Evolutionary conservation across 2,113 vertebrate species (phyloP), one percentile per base, ranked within the genome.

Genomic region (Dinomys branickii): DNA sequence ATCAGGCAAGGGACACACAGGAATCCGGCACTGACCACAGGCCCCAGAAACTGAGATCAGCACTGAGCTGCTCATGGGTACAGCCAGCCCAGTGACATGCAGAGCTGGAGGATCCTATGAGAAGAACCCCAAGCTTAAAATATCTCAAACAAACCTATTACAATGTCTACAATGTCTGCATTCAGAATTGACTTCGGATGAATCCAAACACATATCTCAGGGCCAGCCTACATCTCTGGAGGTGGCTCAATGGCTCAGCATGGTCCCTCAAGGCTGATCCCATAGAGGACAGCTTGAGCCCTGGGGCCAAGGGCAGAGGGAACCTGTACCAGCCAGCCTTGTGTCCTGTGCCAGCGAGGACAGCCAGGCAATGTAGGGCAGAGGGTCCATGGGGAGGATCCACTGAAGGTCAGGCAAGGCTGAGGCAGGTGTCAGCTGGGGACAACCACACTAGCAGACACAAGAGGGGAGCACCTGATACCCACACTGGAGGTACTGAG

Each of bases 71-170:
- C 69, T 1, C n/a, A 26, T 4, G 20, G 28, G 24, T 16, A 90
- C 35, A 83, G 5, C 1, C 89, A 3, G 41, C 54, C 35, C 26
- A 28, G 61, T 22, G 50, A 58, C n/a, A 71, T 12, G 50, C 35
- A 63, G n/a, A 38, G 73, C 24, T 50, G 2, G 67, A 69, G 6
- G 28, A 67, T 26, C 26, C 63, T 78, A 11, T 4, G 50, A 69
- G 94, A 85, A 85, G 80, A 85, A 50, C 35, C 52, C 63, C 11
- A 73, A 69, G 58, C 71, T 94, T 52, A 38, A 87, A 88, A 90
- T 69, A 44, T 73, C 61, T 83, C 90, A 19, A 67, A 85, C 35
- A 67, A 97, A 83, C 30, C 78, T 91, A 44, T 41, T 61, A 41
- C 0, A 50, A 67, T 92, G 12, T 82, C 81, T 84, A 63, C 69